Conservation (phyloP, 2,113 vertebrate species). For the Sciurus niger region DNA sequence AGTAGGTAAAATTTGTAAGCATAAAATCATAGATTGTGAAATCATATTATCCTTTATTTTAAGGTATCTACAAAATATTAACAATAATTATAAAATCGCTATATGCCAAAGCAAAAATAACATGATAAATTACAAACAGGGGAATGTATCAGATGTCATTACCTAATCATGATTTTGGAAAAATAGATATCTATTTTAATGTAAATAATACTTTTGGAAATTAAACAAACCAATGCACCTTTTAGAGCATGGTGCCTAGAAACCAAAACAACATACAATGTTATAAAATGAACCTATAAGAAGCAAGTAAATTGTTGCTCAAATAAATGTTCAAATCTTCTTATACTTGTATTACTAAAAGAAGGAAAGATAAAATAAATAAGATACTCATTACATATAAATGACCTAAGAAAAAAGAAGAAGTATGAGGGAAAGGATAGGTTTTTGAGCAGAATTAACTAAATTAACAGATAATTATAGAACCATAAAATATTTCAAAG, state of each 20-base stretch:
- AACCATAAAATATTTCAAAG: background rate
- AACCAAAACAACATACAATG: background rate
- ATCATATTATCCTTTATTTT: background rate
- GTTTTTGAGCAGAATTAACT: background rate
- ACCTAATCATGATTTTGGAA: background rate
- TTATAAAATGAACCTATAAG: background rate
- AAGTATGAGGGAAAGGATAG: background rate
- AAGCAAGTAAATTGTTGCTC: background rate
- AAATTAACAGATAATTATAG: background rate
- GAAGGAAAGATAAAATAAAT: background rate
- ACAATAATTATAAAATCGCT: background rate
- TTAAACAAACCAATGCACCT: background rate
- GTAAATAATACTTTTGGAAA: background rate
- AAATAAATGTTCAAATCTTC: background rate
- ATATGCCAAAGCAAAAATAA: background rate
- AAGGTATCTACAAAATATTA: background rate
- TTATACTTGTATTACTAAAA: background rate
- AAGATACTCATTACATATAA: background rate
- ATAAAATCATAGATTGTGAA: background rate
- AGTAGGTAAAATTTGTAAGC: background rate
- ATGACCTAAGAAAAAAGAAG: background rate
- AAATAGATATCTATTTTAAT: background rate
- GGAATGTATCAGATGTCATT: background rate
- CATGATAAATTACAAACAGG: background rate
- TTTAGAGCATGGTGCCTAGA: background rate